Evolutionary conservation across 2,888 invertebrate species (phyloP).

Genomic region (Drosophila mulleri): DNA sequence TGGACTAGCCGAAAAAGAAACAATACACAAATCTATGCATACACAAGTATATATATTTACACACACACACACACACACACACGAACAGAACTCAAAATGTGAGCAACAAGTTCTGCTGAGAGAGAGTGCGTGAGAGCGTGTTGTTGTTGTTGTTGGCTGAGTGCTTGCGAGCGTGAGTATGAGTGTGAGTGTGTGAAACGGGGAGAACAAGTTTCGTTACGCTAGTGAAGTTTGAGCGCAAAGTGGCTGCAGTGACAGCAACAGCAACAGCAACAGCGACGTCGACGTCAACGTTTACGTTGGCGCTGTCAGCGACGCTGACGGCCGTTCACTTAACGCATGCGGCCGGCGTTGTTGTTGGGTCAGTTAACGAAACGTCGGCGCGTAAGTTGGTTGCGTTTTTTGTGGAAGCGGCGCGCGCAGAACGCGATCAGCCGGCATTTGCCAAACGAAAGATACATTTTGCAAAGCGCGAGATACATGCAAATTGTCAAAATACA

Average conservation of each 20-base stretch:
- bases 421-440: slow-evolving; percentile 62
- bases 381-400: slow-evolving; percentile 78
- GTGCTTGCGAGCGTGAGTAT: slow-evolving; percentile 6
- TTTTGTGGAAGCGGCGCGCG: slow-evolving; percentile 50
- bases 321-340: slow-evolving; percentile 56
- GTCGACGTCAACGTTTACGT: slow-evolving; percentile 3
- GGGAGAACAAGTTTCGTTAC: slow-evolving; percentile 78
- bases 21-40: slow-evolving; percentile 2
- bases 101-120: slow-evolving; percentile 57
- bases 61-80: slow-evolving; percentile 23
- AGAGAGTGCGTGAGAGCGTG: slow-evolving; percentile 27
- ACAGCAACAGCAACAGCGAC: slow-evolving; percentile 17
- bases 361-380: slow-evolving; percentile 74
- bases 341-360: slow-evolving; percentile 64
- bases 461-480: slow-evolving; percentile 25
- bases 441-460: slow-evolving; percentile 31
- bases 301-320: slow-evolving; percentile 15
- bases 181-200: slow-evolving; percentile 26
- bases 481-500: slow-evolving; percentile 10
- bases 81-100: slow-evolving; percentile 53
- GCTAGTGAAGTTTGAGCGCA: slow-evolving; percentile 62
- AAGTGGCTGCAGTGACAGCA: slow-evolving; percentile 64
- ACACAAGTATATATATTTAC: slow-evolving; percentile 4
- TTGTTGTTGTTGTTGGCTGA: not conserved
- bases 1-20: slow-evolving; percentile 15